Evolutionary conservation across 2,888 invertebrate genomes (phyloP), one percentile per base, ranked within the genome.

Genomic region (Leucophenga maculata): DNA sequence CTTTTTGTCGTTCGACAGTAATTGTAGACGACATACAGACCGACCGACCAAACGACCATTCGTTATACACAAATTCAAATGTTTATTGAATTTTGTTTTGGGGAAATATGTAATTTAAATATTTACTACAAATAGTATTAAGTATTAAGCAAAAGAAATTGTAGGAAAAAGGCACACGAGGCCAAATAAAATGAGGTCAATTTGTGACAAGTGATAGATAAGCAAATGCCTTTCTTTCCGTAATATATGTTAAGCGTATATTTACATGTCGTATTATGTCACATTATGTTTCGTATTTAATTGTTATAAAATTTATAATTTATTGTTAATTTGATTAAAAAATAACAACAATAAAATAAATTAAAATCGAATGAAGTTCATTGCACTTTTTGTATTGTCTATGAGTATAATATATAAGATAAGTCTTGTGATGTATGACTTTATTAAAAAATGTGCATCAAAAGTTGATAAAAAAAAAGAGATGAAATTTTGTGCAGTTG

Each of bases 51-150:
- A n/a, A 1, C 20, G n/a, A 18, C 18, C 52, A 52, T 20, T 20
- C 20, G 11, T 54, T 13, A 9, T 16, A 20, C 6, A 54, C 18
- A 13, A 54, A 54, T 20, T 54, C 18, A 18, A 54, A 54, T 54
- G 39, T 39, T 39, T 39, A 39, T 39, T 39, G 39, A 39, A 39
- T 39, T 6, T 39, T 39, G 3, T 39, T 16, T 50, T n/a, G n/a
- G n/a, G 20, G 32, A 60, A 44, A 60, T 60, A 39, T 60, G 60
- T 60, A 60, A 60, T 60, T 60, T 60, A 60, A 60, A 60, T 60
- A 60, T 60, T 60, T 60, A 60, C 44, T 31, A 39, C 39, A 39
- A 20, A 16, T 16, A n/a, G 20, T 20, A 62, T 6, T 50, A 11
- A 8, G 18, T 18, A 46, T 13, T 18, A 16, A 8, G 44, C 6